Evolutionary conservation across 2,113 vertebrate genomes (phyloP), one percentile per base, ranked within the genome.

Genomic region (Argyrosomus japonicus): DNA sequence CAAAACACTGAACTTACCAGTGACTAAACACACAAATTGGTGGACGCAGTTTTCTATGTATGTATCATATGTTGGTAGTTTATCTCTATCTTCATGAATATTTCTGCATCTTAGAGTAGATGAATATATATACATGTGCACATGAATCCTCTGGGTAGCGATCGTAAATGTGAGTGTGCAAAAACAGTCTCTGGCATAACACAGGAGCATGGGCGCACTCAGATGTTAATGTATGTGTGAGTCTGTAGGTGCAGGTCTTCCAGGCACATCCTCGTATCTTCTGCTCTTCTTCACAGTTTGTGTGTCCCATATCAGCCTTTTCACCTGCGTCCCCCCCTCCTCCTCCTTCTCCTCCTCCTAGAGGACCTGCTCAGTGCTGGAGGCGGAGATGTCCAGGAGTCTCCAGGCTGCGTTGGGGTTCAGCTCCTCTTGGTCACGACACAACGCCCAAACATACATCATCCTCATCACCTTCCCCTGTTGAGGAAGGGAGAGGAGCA

Each of bases 391-490:
- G 93, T 99, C 98, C 93, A 99, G 89, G 1, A 99, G 94, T 77
- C 98, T 96, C 98, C 98, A 99, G 23, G 98, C 98, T 0, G 96
- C 95, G 0, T 95, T 96, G 0, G 98, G 97, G 91, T 99, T 97
- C 54, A 99, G 96, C 81, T 99, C 97, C 0, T 97, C 96, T 90
- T 98, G 98, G 91, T 99, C 98, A 12, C 98, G 93, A 93, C 98
- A 99, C 53, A 99, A 93, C 0, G 98, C 98, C 98, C 98, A 99
- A 48, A 99, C 97, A 1, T 99, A 96, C 88, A 98, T 96, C 96
- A 98, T 99, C 74, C 96, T 90, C 88, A 98, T 92, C 7, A 99
- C 98, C 89, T 98, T 98, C 80, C 97, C 97, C 98, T 99, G 94
- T n/a, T 19, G 48, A 75, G 14, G 40, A 36, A 40, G 56, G 27